Conservation (phyloP, 2,113 vertebrate species). For the Oreotrochilus melanogaster region DNA sequence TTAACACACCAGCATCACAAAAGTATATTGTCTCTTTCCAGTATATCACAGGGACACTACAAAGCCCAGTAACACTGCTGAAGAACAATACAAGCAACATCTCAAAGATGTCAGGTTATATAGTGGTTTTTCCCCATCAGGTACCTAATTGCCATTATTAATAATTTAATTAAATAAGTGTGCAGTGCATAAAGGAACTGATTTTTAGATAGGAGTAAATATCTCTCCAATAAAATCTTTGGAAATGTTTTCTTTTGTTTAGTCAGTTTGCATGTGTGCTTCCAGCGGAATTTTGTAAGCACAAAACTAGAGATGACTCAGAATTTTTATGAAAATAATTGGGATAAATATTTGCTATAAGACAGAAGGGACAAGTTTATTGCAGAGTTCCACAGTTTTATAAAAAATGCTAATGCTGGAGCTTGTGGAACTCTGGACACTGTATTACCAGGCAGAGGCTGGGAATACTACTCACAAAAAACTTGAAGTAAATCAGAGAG, state of each 20-base stretch:
- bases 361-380: constrained; percentile 21
- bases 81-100: not conserved
- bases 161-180: not conserved
- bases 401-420: constrained; percentile 30
- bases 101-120: not conserved
- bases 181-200: not conserved
- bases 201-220: not conserved
- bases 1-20: not conserved
- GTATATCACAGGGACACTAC: not conserved
- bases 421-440: not conserved
- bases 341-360: constrained; percentile 38
- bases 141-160: not conserved
- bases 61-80: not conserved
- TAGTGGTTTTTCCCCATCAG: not conserved
- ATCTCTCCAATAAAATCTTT: not conserved
- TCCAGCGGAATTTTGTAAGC: constrained; percentile 27
- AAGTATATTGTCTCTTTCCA: not conserved
- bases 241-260: not conserved
- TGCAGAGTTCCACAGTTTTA: constrained; percentile 3
- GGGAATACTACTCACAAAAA: constrained; percentile 52
- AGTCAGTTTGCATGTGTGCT: not conserved
- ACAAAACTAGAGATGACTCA: constrained; percentile 30
- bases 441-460: not conserved
- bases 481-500: constrained; percentile 16
- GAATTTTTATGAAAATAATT: constrained; percentile 46